Conservation (phyloP, 2,797 vertebrate species). For the Macropus fuliginosus region DNA sequence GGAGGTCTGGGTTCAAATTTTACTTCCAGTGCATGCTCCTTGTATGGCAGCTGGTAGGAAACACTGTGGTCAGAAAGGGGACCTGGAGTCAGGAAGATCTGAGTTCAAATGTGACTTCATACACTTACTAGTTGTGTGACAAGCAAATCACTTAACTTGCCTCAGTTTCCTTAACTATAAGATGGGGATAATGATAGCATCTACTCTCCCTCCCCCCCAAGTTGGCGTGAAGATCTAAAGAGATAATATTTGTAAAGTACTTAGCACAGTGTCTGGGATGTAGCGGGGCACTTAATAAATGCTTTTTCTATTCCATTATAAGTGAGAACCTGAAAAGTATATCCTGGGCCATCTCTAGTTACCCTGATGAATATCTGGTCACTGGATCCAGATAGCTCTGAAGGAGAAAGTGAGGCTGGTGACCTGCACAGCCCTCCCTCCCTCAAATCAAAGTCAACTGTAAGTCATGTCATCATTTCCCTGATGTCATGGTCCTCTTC, state of each 20-base stretch:
- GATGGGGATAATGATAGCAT: background rate
- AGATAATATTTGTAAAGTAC: background rate
- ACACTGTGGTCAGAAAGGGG: background rate
- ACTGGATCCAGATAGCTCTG: too few species aligned
- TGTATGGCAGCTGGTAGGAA: background rate
- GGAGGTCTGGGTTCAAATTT: background rate
- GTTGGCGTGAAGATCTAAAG: background rate
- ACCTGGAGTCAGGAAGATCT: background rate
- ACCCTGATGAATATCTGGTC: too few species aligned
- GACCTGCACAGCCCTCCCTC: too few species aligned
- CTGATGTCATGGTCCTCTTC: too few species aligned
- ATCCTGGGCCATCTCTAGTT: too few species aligned
- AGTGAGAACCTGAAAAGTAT: too few species aligned
- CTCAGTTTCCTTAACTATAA: background rate
- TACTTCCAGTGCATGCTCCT: background rate
- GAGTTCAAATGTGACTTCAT: background rate
- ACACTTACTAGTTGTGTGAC: background rate
- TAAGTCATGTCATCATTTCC: too few species aligned
- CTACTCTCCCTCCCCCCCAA: too few species aligned
- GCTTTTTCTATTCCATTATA: background rate
- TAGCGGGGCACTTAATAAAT: background rate
- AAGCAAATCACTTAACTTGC: background rate
- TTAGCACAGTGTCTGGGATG: background rate
- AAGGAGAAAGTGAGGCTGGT: too few species aligned
- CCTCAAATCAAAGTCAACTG: too few species aligned